A percentile compares a stretch with the other conserved stretches of the same genome.
Evolutionary conservation across 2,113 vertebrate species (phyloP).

Genomic region (Thunnus maccoyii): DNA sequence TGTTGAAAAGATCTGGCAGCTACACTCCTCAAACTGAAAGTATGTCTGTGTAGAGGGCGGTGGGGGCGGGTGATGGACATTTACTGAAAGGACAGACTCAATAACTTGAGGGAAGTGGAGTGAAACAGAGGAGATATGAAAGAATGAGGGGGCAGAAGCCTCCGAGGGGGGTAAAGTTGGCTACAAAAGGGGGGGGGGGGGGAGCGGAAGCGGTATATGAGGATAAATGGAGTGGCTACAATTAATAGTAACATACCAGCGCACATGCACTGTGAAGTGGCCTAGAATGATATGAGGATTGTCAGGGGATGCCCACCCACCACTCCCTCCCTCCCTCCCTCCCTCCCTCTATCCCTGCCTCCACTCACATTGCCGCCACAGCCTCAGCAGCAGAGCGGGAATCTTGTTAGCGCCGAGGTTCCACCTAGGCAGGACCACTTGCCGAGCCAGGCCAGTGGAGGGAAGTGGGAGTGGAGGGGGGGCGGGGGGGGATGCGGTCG

Average conservation of each 20-base stretch:
- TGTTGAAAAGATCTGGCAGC: constrained; percentile 62
- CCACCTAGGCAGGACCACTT: neutral
- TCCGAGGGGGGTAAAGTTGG: neutral
- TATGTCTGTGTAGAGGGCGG: constrained; percentile 13
- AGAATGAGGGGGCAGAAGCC: constrained; percentile 37
- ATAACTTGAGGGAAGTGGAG: constrained; percentile 45
- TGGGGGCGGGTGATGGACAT: neutral
- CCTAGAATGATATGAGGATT: constrained; percentile 46
- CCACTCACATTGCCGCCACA: neutral
- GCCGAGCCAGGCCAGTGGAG: neutral
- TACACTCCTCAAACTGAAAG: constrained; percentile 29
- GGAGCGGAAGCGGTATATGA: too few relatives aligned
- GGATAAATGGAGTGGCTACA: constrained; percentile 57
- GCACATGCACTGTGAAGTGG: constrained; percentile 50
- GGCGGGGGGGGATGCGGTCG: constrained; percentile 7
- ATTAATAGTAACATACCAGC: constrained; percentile 47
- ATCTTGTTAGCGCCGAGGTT: neutral
- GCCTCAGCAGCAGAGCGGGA: neutral
- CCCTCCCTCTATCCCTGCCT: neutral
- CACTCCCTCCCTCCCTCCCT: neutral
- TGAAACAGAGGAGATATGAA: constrained; percentile 62
- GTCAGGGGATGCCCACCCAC: constrained; percentile 15
- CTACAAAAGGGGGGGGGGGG: too few relatives aligned
- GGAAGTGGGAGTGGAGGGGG: constrained; percentile 30
- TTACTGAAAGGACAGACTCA: constrained; percentile 20